Conservation (phyloP, 2,113 vertebrate species). For the Siniperca knerii region DNA sequence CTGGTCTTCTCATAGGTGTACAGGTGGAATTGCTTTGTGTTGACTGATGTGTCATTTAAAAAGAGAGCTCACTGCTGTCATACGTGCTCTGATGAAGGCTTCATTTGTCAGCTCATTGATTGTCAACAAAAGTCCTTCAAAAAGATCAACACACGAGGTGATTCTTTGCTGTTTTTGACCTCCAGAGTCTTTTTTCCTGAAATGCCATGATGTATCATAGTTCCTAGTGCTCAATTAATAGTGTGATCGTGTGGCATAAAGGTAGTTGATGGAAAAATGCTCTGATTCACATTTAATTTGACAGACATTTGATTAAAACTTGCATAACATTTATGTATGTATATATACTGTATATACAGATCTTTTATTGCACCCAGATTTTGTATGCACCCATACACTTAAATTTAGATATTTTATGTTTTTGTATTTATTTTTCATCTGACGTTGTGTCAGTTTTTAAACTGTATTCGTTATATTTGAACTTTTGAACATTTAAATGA, state of each 20-base stretch:
- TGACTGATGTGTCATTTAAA: not conserved
- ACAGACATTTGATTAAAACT: not conserved
- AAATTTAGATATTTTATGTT: not conserved
- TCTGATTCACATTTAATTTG: not conserved
- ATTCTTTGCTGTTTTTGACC: not conserved
- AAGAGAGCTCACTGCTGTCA: not conserved
- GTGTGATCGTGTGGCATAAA: not conserved
- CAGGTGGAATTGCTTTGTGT: too few species aligned
- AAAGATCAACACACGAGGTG: not conserved
- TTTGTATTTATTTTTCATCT: not conserved
- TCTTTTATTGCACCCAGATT: not conserved
- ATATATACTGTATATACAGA: not conserved
- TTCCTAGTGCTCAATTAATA: not conserved
- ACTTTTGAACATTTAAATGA: not conserved
- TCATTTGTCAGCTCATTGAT: not conserved
- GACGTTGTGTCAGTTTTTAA: not conserved
- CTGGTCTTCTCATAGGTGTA: not conserved
- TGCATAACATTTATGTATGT: not conserved
- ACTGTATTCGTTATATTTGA: not conserved
- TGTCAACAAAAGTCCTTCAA: not conserved
- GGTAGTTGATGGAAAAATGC: not conserved
- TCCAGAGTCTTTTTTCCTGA: not conserved
- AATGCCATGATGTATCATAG: not conserved
- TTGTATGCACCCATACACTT: not conserved
- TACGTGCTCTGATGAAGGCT: not conserved